Conservation (phyloP, 2,888 invertebrate genomes). For the Ormyrus thymus region DNA sequence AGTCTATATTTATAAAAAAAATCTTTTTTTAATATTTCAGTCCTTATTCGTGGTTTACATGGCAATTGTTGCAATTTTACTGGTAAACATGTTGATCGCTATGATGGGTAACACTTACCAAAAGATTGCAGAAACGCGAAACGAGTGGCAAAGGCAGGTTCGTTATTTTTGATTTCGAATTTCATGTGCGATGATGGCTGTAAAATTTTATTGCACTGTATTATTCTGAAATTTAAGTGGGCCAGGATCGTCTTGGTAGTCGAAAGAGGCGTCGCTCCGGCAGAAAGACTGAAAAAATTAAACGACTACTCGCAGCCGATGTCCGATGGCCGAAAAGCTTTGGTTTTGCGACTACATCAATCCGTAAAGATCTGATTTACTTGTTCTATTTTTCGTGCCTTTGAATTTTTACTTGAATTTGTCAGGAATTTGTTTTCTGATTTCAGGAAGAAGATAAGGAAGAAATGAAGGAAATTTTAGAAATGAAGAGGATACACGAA, state of each 20-base stretch:
- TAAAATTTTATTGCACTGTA: neutral
- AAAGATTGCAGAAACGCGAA: conserved; percentile 96
- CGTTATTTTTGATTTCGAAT: conserved; percentile 39
- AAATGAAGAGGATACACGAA: conserved; percentile 92
- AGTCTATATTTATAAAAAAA: neutral
- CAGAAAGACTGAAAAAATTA: conserved; percentile 89
- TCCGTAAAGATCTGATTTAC: conserved; percentile 79
- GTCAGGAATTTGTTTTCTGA: neutral
- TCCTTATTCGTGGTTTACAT: conserved; percentile 96
- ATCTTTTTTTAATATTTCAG: conserved; percentile 72
- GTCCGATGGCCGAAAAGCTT: conserved; percentile 89
- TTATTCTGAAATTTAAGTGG: conserved; percentile 81
- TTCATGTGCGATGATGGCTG: neutral
- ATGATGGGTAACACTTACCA: conserved; percentile 99
- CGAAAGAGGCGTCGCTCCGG: conserved; percentile 95
- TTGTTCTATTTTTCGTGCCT: neutral
- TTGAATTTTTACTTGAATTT: too few species aligned
- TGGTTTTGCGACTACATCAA: conserved; percentile 92
- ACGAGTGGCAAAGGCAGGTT: conserved; percentile 97
- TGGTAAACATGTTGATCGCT: conserved; percentile 98
- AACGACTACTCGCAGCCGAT: conserved; percentile 95
- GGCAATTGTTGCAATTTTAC: conserved; percentile 94
- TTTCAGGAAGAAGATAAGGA: conserved; percentile 92
- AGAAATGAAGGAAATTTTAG: conserved; percentile 94
- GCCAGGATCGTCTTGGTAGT: conserved; percentile 97